phyloP scores from a whole-genome alignment of 2,888 invertebrate genomes.

The Entomobrya proxima region DNA sequence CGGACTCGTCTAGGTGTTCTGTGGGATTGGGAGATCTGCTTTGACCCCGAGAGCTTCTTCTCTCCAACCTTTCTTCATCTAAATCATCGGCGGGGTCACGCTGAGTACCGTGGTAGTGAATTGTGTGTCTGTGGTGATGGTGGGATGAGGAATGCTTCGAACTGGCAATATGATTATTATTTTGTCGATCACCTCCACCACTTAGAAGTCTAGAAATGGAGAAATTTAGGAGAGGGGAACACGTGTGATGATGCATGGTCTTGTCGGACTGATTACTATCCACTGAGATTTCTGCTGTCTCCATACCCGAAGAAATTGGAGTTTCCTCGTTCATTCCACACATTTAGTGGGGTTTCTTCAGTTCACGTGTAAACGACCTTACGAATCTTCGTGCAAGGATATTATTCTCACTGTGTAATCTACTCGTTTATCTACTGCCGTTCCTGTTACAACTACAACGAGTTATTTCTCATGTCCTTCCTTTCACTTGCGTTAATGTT shows the following conservation, averaged over 20 bases:
- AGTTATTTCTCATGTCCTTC: slow-evolving; percentile 21
- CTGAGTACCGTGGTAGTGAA: slow-evolving; percentile 67
- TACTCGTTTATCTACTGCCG: not conserved
- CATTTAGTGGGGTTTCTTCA: slow-evolving; percentile 68
- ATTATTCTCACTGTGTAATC: slow-evolving; percentile 8
- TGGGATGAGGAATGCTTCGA: slow-evolving; percentile 53
- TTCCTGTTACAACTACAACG: not conserved
- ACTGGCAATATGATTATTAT: slow-evolving; percentile 65
- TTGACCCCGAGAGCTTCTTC: slow-evolving; percentile 52
- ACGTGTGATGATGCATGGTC: slow-evolving; percentile 65
- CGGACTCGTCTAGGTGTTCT: slow-evolving; percentile 50
- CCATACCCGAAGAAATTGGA: slow-evolving; percentile 74
- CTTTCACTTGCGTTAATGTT: not conserved
- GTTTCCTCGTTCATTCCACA: slow-evolving; percentile 75
- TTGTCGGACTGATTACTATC: slow-evolving; percentile 72
- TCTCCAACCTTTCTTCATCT: slow-evolving; percentile 53
- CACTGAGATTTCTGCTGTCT: slow-evolving; percentile 72
- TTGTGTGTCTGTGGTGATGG: slow-evolving; percentile 61
- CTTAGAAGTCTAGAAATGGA: slow-evolving; percentile 75
- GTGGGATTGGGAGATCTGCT: slow-evolving; percentile 57
- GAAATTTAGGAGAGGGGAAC: slow-evolving; percentile 74
- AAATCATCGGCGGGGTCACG: slow-evolving; percentile 54
- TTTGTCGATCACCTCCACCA: slow-evolving; percentile 68
- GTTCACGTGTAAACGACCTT: slow-evolving; percentile 23
- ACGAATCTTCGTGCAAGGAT: not conserved